These are phyloP conservation scores for Holocentrus rufus DNA, from an alignment of 2,797 vertebrate species.

Conservation along the genomic window DNA sequence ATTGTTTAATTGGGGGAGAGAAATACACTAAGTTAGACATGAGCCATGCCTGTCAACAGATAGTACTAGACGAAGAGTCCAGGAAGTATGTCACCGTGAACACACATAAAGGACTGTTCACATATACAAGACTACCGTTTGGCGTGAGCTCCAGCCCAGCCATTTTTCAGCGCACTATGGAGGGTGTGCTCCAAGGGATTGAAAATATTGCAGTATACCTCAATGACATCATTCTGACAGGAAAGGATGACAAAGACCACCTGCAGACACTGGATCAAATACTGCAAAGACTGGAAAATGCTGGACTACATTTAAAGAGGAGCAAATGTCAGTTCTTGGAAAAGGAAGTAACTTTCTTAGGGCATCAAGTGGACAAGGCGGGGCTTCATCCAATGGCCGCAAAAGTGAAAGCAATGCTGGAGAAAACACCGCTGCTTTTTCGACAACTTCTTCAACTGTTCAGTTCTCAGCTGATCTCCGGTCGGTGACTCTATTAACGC, in stretches of 20 bases:
- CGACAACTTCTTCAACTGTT: constrained; percentile 1
- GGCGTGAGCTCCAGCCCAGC: constrained; percentile 16
- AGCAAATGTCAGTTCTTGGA: background rate
- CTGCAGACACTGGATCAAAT: constrained; percentile 5
- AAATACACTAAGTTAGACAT: constrained; percentile 29
- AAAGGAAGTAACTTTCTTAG: constrained; percentile 13
- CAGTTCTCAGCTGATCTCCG: no score
- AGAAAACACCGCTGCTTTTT: no score
- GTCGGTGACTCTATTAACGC: no score
- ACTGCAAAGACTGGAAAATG: no score
- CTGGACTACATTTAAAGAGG: constrained; percentile 8
- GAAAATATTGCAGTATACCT: constrained; percentile 18
- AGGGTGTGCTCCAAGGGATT: constrained; percentile 33
- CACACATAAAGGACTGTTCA: constrained; percentile 30
- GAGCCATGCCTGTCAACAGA: constrained; percentile 38
- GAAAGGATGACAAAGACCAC: constrained; percentile 18
- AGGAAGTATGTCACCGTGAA: constrained; percentile 25
- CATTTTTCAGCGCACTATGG: constrained; percentile 25
- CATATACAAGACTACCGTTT: constrained; percentile 27
- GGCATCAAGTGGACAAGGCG: constrained; percentile 18
- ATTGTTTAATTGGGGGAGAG: background rate
- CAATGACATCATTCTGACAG: constrained; percentile 14
- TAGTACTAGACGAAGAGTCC: constrained; percentile 19
- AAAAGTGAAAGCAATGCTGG: constrained; percentile 38
- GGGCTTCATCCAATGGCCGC: constrained; percentile 15